Evolutionary conservation across 2,113 vertebrate species (phyloP).

Genomic region (Notarius lentiginosus): DNA sequence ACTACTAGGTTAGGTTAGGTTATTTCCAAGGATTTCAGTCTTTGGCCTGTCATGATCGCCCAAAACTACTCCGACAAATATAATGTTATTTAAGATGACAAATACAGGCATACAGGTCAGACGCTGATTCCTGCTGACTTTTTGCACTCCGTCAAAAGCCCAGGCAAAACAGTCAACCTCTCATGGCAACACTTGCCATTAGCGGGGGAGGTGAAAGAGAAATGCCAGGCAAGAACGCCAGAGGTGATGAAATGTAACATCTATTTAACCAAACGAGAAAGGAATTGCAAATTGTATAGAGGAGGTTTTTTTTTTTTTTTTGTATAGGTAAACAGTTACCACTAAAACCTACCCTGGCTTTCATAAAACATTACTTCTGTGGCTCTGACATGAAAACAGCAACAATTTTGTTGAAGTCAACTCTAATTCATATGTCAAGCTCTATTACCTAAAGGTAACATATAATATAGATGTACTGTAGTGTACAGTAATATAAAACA

Average conservation of each 20-base stretch:
- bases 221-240: slow-evolving; percentile 50
- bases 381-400: not conserved
- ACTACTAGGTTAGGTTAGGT: slow-evolving; percentile 49
- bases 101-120: slow-evolving; percentile 63
- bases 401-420: slow-evolving; percentile 5
- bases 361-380: slow-evolving; percentile 23
- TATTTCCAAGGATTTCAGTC: slow-evolving; percentile 64
- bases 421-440: slow-evolving; percentile 9
- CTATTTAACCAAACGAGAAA: slow-evolving; percentile 47
- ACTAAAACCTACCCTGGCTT: not conserved
- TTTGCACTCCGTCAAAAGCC: slow-evolving; percentile 57
- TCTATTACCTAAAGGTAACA: not conserved
- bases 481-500: not conserved
- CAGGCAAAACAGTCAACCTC: slow-evolving; percentile 69
- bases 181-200: slow-evolving; percentile 48
- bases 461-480: not conserved
- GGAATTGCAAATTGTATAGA: slow-evolving; percentile 21
- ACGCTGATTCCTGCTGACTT: slow-evolving; percentile 53
- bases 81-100: slow-evolving; percentile 71
- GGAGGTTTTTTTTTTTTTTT: slow-evolving; percentile 34
- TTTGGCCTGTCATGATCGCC: slow-evolving; percentile 62
- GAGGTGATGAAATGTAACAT: slow-evolving; percentile 55
- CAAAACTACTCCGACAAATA: slow-evolving; percentile 64
- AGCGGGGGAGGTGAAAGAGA: slow-evolving; percentile 41
- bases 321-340: slow-evolving; percentile 33